Evolutionary conservation across 2,888 invertebrate genomes (phyloP).

Genomic region (Neoascia interrupta): DNA sequence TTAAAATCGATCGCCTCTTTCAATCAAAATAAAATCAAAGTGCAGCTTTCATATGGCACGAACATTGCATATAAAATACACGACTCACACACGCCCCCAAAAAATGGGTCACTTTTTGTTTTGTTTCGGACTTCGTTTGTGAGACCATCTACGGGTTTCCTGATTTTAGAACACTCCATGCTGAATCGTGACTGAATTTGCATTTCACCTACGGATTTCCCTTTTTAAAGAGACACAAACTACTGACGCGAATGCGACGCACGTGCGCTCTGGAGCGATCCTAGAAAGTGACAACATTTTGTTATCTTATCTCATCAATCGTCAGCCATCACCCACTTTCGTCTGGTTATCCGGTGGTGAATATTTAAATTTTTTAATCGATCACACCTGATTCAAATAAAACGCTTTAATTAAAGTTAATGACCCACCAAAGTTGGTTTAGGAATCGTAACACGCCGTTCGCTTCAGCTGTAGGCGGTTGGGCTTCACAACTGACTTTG

Average conservation of each 20-base stretch:
- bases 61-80: conserved; percentile 38
- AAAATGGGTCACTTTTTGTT: conserved; percentile 27
- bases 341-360: not conserved
- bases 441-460: not conserved
- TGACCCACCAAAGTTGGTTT: conserved; percentile 48
- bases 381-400: conserved; percentile 52
- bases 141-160: conserved; percentile 37
- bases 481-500: conserved; percentile 27
- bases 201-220: conserved; percentile 47
- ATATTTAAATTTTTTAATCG: conserved; percentile 4
- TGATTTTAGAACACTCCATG: conserved; percentile 56
- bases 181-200: conserved; percentile 56
- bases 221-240: too few relatives aligned
- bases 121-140: conserved; percentile 36
- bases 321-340: conserved; percentile 41
- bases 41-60: conserved; percentile 27
- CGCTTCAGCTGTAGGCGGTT: conserved; percentile 23
- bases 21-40: too few relatives aligned
- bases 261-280: conserved; percentile 1
- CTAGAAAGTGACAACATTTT: conserved; percentile 49
- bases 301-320: not conserved
- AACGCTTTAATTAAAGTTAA: conserved; percentile 59
- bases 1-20: conserved; percentile 7
- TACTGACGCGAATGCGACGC: not conserved
- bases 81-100: conserved; percentile 11